Evolutionary conservation across 1,140 invertebrate species (phyloP), one percentile per base, ranked within the genome.

Genomic region (Bradysia coprophila): DNA sequence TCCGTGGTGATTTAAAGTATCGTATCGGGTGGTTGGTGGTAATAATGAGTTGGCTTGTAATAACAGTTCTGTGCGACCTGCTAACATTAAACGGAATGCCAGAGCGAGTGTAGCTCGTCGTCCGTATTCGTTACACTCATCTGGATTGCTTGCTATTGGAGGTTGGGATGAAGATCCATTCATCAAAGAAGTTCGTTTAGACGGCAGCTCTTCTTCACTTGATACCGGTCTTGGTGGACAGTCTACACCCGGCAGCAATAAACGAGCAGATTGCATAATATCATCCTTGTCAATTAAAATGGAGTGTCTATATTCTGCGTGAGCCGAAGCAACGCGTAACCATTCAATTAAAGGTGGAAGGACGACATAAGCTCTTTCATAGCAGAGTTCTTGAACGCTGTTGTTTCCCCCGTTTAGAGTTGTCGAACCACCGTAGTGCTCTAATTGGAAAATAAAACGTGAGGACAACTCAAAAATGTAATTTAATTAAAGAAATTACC

Each of bases 341-440:
- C 87, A 92, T 59, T 91, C 87, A 10, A 85, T 75, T 22, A 92
- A 60, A 1, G 87, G 87, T 1, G 88, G 88, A 20, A 90, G 58
- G 0, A 88, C 84, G 2, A 86, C 81, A 49, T 85, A 87, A 2
- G 85, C 85, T 32, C 85, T 67, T 58, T 89, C 85, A 46, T 88
- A 87, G 48, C 84, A 82, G 23, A 91, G 61, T 48, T 83, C 81
- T 56, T 85, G 78, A 15, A 80, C 71, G 20, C 57, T 57, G 13
- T 23, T 41, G 23, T 31, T 46, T 33, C 32, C 33, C 15, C 20
- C 39, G 24, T 23, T 41, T 28, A 16, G 11, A 21, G 24, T 41
- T 41, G 39, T 37, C 15, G 40, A 40, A 13, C 13, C 16, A 37
- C n/a, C n/a, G n/a, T n/a, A n/a, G 36, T 24, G n/a, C 38, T 44